Evolutionary conservation across 2,113 vertebrate species (phyloP).

Genomic region (Pyxicephalus adspersus): DNA sequence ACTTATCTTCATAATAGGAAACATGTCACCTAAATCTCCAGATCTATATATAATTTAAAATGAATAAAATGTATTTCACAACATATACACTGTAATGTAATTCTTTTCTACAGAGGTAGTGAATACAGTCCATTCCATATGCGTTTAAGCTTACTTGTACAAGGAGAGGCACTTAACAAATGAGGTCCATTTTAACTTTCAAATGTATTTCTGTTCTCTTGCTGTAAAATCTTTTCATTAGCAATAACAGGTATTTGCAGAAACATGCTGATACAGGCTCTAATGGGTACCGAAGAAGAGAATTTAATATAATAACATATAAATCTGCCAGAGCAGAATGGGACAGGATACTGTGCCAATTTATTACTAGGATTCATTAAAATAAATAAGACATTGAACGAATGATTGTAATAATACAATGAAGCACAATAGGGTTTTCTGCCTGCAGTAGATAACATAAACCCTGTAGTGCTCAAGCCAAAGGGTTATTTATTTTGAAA

Average conservation of each 20-base stretch:
- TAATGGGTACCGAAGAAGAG: conserved; percentile 40
- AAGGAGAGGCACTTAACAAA: conserved; percentile 40
- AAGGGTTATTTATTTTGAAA: conserved; percentile 13
- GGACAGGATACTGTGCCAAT: conserved; percentile 45
- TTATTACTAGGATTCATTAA: conserved; percentile 53
- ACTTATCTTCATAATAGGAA: not conserved
- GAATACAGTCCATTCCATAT: conserved; percentile 15
- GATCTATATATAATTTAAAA: not conserved
- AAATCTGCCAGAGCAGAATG: conserved; percentile 48
- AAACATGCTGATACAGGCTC: conserved; percentile 56
- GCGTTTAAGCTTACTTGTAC: not conserved
- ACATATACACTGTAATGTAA: not conserved
- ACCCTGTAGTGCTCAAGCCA: conserved; percentile 1
- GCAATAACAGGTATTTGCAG: conserved; percentile 55
- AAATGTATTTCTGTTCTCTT: conserved; percentile 38
- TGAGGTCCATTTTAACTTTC: conserved; percentile 47
- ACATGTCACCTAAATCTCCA: not conserved
- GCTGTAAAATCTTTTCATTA: conserved; percentile 50
- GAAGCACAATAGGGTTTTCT: conserved; percentile 38
- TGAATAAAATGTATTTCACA: too few species aligned
- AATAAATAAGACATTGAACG: conserved; percentile 46
- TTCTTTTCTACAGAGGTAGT: not conserved
- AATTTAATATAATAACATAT: conserved; percentile 56
- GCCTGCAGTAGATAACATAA: conserved; percentile 41
- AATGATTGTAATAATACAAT: conserved; percentile 33